Conservation (phyloP, 2,113 vertebrate species). For the Microcebus tavaratra region DNA sequence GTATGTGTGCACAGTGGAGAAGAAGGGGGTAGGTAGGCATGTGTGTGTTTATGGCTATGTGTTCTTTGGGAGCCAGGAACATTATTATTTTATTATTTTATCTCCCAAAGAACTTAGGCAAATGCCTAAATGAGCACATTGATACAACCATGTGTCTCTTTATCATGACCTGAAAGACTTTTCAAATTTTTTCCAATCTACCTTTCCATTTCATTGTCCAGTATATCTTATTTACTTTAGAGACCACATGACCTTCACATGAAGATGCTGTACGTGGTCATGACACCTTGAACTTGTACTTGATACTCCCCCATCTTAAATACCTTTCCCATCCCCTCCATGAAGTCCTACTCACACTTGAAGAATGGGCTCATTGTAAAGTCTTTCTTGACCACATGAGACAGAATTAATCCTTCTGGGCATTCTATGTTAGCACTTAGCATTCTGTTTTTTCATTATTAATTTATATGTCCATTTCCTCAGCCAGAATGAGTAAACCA, state of each 20-base stretch:
- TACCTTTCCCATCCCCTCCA: neutral
- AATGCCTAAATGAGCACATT: neutral
- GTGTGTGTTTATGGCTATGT: neutral
- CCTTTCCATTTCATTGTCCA: neutral
- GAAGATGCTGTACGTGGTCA: neutral
- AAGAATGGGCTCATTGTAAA: neutral
- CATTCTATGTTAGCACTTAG: neutral
- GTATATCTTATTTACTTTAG: neutral
- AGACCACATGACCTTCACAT: neutral
- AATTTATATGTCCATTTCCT: neutral
- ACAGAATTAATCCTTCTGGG: neutral
- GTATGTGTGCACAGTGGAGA: accelerated
- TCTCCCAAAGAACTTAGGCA: neutral
- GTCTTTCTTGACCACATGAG: neutral
- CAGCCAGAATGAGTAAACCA: neutral
- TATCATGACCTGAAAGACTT: neutral
- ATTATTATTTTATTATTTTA: neutral
- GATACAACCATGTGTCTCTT: neutral
- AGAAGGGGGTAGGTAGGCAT: accelerated
- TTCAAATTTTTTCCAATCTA: neutral
- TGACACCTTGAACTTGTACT: neutral
- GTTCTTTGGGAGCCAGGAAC: neutral
- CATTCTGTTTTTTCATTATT: neutral
- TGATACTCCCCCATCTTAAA: neutral
- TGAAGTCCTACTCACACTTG: neutral